phyloP scores from a whole-genome alignment of 2,113 vertebrate genomes.

The Scalopus aquaticus region DNA sequence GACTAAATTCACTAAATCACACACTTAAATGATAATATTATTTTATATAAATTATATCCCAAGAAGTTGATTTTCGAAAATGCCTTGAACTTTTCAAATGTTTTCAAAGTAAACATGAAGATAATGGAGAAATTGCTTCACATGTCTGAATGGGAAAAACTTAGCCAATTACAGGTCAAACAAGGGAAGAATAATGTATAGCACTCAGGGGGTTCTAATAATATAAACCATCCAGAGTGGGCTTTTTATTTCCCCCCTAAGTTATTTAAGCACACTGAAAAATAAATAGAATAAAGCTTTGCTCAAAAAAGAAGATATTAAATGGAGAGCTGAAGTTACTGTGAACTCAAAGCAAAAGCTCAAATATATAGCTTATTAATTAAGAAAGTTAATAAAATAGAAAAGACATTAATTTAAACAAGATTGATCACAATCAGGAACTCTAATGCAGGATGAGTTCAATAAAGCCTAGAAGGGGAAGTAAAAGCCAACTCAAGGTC shows the following conservation, averaged over 20 bases:
- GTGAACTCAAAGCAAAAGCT: not conserved
- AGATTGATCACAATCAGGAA: not conserved
- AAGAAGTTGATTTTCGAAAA: not conserved
- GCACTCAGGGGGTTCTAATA: not conserved
- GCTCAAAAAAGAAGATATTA: not conserved
- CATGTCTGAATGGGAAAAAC: not conserved
- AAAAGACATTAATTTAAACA: not conserved
- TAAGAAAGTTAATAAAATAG: slow-evolving; percentile 22
- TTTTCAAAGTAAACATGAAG: not conserved
- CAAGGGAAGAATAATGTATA: not conserved
- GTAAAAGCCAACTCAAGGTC: not conserved
- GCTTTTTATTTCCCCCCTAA: not conserved
- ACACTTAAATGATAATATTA: not conserved
- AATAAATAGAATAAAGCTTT: not conserved
- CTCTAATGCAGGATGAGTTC: slow-evolving; percentile 12
- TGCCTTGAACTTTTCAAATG: not conserved
- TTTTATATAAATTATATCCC: not conserved
- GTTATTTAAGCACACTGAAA: slow-evolving; percentile 3
- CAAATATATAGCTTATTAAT: not conserved
- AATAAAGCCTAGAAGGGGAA: not conserved
- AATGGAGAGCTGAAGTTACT: not conserved
- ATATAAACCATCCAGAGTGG: not conserved
- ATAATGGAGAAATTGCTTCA: not conserved
- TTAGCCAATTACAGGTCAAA: not conserved
- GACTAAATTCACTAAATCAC: not conserved